A percentile compares a stretch with the other conserved stretches of the same genome.
These are phyloP conservation scores for Muntiacus reevesi DNA, from an alignment of 2,113 vertebrate genomes.

Conservation along the genomic window DNA sequence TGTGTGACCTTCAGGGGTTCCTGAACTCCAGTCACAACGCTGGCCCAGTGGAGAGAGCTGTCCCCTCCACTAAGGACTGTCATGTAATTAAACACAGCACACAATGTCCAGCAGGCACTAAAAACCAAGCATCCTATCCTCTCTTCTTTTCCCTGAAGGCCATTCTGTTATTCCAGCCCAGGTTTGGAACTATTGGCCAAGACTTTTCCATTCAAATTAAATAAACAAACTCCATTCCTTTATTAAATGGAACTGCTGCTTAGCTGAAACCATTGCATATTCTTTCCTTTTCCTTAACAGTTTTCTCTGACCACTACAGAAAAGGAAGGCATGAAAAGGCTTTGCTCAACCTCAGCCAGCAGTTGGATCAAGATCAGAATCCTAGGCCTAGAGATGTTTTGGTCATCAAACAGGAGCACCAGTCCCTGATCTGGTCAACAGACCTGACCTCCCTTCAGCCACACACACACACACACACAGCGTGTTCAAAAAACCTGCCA, in stretches of 20 bases:
- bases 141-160: background rate
- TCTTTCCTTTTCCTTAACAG: background rate
- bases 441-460: background rate
- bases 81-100: background rate
- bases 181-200: background rate
- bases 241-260: background rate
- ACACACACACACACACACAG: background rate
- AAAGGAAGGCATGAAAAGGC: background rate
- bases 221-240: background rate
- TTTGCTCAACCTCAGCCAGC: background rate
- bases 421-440: background rate
- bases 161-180: background rate
- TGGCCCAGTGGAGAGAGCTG: background rate
- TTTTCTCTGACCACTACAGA: background rate
- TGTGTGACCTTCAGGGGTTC: background rate
- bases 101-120: background rate
- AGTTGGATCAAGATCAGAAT: background rate
- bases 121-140: background rate
- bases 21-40: background rate
- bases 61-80: background rate
- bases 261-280: background rate
- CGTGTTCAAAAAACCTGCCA: background rate
- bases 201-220: background rate
- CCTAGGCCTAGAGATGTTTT: background rate
- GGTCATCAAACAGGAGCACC: background rate